Conservation (phyloP, 2,797 vertebrate genomes). For the Eulemur albifrons region DNA sequence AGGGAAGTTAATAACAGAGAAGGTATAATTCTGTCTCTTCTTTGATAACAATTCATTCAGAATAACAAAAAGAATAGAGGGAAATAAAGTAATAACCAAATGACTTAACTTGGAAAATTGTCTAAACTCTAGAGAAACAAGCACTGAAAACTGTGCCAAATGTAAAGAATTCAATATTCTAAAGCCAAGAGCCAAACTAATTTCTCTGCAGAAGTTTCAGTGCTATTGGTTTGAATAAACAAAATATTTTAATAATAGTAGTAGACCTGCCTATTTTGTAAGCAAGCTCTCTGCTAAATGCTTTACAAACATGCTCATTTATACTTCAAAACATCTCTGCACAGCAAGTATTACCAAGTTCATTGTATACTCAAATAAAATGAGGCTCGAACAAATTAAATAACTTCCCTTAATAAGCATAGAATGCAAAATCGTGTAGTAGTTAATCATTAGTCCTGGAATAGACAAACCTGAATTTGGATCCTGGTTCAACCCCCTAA, state of each 20-base stretch:
- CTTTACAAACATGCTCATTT: neutral
- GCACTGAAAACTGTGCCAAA: conserved; percentile 50
- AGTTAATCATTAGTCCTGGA: neutral
- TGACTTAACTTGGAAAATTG: conserved; percentile 49
- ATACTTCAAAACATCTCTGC: conserved; percentile 19
- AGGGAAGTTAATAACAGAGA: neutral
- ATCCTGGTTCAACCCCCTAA: neutral
- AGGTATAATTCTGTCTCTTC: neutral
- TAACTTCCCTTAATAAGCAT: neutral
- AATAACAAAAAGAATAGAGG: conserved; percentile 21
- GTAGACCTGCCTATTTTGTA: neutral
- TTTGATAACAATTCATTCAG: conserved; percentile 44
- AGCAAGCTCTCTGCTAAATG: neutral
- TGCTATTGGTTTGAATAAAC: neutral
- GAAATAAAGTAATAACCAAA: conserved; percentile 56
- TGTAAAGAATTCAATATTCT: conserved; percentile 16
- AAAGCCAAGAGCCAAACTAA: neutral
- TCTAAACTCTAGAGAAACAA: conserved; percentile 50
- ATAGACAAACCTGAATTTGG: neutral
- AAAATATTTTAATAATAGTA: neutral
- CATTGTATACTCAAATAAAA: conserved; percentile 27
- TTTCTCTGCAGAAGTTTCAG: neutral
- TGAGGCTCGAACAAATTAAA: conserved; percentile 19
- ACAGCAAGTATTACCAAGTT: neutral
- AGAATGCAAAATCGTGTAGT: neutral